phyloP scores from a whole-genome alignment of 1,140 invertebrate species.

The Arion vulgaris region DNA sequence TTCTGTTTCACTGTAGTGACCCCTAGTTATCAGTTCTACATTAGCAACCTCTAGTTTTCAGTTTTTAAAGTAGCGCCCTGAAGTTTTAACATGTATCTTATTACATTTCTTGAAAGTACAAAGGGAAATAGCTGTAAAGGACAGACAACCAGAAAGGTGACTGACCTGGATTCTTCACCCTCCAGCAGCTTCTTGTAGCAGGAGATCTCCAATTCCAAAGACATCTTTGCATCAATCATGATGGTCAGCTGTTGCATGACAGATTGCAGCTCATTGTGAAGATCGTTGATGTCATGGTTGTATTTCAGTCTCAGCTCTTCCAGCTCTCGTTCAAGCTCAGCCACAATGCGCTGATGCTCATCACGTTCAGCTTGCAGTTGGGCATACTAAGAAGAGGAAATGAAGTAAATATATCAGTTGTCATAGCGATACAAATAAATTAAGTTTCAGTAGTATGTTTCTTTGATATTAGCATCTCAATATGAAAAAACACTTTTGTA shows the following conservation, averaged over 20 bases:
- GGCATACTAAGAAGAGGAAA: slow-evolving; percentile 64
- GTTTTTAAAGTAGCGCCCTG: too few species aligned
- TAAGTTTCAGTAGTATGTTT: too few species aligned
- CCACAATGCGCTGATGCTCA: slow-evolving; percentile 62
- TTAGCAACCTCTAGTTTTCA: too few species aligned
- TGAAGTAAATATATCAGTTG: too few species aligned
- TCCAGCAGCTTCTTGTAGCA: slow-evolving; percentile 72
- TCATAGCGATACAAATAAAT: too few species aligned
- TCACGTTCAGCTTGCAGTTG: slow-evolving; percentile 72
- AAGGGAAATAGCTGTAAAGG: too few species aligned
- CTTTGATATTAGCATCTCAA: too few species aligned
- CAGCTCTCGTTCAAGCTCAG: slow-evolving; percentile 53
- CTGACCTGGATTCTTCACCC: slow-evolving; percentile 69
- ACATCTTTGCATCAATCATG: slow-evolving; percentile 73
- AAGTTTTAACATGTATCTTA: too few species aligned
- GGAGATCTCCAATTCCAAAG: slow-evolving; percentile 71
- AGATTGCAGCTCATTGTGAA: slow-evolving; percentile 56
- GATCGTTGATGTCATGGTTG: slow-evolving; percentile 44
- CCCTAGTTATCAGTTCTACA: too few species aligned
- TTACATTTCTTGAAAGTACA: too few species aligned
- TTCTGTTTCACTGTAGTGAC: too few species aligned
- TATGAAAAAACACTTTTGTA: too few species aligned
- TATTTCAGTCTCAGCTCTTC: slow-evolving; percentile 52
- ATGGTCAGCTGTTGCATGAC: slow-evolving; percentile 58
- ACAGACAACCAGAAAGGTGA: slow-evolving; percentile 5